Percentiles rank a stretch among this genome's conserved stretches.
phyloP scores from a whole-genome alignment of 2,888 invertebrate genomes.

The Lasioglossum lativentre region DNA sequence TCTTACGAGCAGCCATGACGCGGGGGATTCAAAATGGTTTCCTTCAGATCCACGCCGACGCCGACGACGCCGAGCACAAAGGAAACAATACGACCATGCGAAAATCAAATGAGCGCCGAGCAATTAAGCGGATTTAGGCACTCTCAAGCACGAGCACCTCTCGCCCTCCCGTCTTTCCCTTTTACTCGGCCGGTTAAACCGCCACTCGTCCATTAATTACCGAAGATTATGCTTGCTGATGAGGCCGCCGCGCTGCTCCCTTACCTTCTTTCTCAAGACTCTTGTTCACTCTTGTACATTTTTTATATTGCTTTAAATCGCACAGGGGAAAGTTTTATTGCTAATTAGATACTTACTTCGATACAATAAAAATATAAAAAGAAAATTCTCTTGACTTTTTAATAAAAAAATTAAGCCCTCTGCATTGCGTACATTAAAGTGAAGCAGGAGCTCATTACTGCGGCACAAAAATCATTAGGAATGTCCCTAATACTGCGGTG shows the following conservation, averaged over 20 bases:
- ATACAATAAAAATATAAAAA: too few relatives aligned
- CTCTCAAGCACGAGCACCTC: conserved; percentile 61
- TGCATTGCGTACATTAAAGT: too few relatives aligned
- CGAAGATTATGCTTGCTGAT: conserved; percentile 64
- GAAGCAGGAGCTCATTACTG: too few relatives aligned
- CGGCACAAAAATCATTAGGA: too few relatives aligned
- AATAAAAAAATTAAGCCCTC: too few relatives aligned
- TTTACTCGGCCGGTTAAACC: conserved; percentile 65
- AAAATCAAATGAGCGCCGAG: conserved; percentile 69
- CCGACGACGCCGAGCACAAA: conserved; percentile 47
- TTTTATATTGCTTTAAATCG: too few relatives aligned
- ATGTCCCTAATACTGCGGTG: too few relatives aligned
- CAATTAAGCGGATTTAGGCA: conserved; percentile 74
- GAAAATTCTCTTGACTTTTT: too few relatives aligned
- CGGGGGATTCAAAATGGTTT: conserved; percentile 47
- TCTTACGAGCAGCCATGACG: conserved; percentile 20
- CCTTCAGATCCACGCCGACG: conserved; percentile 37
- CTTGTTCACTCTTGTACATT: too few relatives aligned
- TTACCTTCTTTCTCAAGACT: conserved; percentile 3
- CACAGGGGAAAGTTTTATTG: too few relatives aligned
- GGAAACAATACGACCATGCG: conserved; percentile 57
- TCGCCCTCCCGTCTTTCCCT: conserved; percentile 44
- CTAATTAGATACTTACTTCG: too few relatives aligned
- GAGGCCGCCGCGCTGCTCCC: conserved; percentile 30
- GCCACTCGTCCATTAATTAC: conserved; percentile 67